phyloP scores from a whole-genome alignment of 2,888 invertebrate species.

The Stenichneumon culpator region DNA sequence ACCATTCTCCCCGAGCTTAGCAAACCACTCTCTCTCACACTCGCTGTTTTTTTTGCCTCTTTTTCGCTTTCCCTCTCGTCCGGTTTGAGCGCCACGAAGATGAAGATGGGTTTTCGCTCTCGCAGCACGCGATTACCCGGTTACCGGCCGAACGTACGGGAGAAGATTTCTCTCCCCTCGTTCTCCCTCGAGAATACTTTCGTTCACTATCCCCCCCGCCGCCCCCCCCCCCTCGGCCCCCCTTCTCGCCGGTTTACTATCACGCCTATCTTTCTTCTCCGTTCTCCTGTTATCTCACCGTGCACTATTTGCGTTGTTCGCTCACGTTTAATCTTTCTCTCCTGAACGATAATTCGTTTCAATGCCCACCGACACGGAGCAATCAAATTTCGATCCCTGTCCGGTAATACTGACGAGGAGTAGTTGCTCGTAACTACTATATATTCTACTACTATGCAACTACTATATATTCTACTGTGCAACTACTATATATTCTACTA shows the following conservation, averaged over 20 bases:
- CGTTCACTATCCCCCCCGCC: constrained; percentile 15
- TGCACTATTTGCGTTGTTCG: constrained; percentile 5
- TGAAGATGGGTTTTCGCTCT: constrained; percentile 50
- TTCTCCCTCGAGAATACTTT: constrained; percentile 46
- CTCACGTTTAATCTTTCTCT: constrained; percentile 2
- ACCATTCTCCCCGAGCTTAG: constrained; percentile 26
- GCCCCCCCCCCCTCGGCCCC: neutral
- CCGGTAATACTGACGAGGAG: constrained; percentile 32
- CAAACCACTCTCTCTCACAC: constrained; percentile 13
- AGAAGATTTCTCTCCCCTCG: constrained; percentile 35
- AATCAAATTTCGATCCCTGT: constrained; percentile 60
- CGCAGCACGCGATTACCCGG: constrained; percentile 55
- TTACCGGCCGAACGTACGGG: constrained; percentile 42
- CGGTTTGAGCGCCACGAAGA: constrained; percentile 21
- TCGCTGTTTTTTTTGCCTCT: neutral
- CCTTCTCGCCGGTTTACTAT: neutral
- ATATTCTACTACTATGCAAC: no score
- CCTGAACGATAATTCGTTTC: constrained; percentile 57
- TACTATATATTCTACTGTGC: no score
- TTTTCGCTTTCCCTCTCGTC: constrained; percentile 17
- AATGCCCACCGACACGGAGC: constrained; percentile 47
- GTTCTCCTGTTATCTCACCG: constrained; percentile 21
- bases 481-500: no score
- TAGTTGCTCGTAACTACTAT: no score
- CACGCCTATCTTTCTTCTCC: constrained; percentile 1